Conservation (phyloP, 30 jellyfish, hydroid and myxozoan genomes). For the Rhopilema esculentum region DNA sequence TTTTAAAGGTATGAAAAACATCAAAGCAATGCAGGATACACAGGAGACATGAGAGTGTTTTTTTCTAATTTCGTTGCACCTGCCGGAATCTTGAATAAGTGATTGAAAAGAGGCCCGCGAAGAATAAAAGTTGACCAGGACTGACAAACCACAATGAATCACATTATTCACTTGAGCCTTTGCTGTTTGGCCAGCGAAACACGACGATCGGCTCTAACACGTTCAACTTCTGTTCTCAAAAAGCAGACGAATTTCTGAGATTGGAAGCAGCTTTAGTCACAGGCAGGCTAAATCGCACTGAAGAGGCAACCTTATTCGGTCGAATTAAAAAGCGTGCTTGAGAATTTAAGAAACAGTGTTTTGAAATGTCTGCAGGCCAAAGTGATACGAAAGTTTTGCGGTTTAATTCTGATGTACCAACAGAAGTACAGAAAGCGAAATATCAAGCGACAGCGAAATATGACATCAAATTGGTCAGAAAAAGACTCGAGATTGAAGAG, state of each 20-base stretch:
- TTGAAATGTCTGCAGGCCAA: not conserved
- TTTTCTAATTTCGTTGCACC: constrained; percentile 31
- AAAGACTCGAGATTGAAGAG: constrained; percentile 84
- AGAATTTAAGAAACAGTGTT: not conserved
- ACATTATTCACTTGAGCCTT: not conserved
- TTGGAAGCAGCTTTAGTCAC: not conserved
- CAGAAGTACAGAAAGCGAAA: constrained; percentile 63
- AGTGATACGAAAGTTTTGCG: constrained; percentile 73
- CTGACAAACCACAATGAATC: constrained; percentile 64
- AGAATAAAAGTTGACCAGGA: constrained; percentile 13
- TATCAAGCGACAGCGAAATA: constrained; percentile 94
- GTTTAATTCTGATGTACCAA: constrained; percentile 71
- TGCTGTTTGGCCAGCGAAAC: constrained; percentile 7
- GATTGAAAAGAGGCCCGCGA: constrained; percentile 48
- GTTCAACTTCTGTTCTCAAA: not conserved
- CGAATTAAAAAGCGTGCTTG: not conserved
- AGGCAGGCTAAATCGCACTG: not conserved
- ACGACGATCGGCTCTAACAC: not conserved
- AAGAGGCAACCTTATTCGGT: not conserved
- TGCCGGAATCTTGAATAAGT: constrained; percentile 42
- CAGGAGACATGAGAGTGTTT: constrained; percentile 1
- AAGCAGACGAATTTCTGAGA: no score
- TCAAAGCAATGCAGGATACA: not conserved
- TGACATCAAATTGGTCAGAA: constrained; percentile 79
- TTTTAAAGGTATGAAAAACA: not conserved